A percentile compares a stretch with the other conserved stretches of the same genome.
These are phyloP conservation scores for Pseudochromis fuscus DNA, from an alignment of 2,797 vertebrate species.

Conservation along the genomic window DNA sequence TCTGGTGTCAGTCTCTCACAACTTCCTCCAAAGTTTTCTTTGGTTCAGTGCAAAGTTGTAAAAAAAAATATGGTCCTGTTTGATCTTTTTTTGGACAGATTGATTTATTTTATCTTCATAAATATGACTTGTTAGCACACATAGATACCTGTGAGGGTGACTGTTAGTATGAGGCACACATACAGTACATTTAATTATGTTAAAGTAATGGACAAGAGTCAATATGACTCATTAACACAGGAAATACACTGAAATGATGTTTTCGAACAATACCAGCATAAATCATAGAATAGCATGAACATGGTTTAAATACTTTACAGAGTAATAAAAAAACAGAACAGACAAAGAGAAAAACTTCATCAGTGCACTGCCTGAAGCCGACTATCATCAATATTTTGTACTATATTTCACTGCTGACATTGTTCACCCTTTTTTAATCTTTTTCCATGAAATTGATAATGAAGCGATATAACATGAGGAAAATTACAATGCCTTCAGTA, in stretches of 20 bases:
- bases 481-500: neutral
- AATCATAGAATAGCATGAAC: constrained; percentile 60
- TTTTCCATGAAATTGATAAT: neutral
- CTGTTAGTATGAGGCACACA: constrained; percentile 69
- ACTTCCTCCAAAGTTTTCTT: neutral
- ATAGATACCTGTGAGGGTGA: constrained; percentile 38
- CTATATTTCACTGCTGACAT: neutral
- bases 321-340: constrained; percentile 68
- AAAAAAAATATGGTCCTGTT: neutral
- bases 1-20: neutral
- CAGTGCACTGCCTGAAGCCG: constrained; percentile 42
- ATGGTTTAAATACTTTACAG: constrained; percentile 82
- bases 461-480: neutral
- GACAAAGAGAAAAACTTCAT: constrained; percentile 41
- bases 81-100: constrained; percentile 20
- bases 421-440: neutral
- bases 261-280: constrained; percentile 46
- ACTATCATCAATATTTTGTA: no score
- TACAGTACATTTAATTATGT: constrained; percentile 70
- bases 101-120: constrained; percentile 68
- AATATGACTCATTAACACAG: constrained; percentile 88
- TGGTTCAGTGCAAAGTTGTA: constrained; percentile 3
- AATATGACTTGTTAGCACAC: constrained; percentile 67
- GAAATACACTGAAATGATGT: constrained; percentile 55
- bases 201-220: constrained; percentile 80